Evolutionary conservation across 2,888 invertebrate genomes (phyloP).

Genomic region (Anthophora plumipes): DNA sequence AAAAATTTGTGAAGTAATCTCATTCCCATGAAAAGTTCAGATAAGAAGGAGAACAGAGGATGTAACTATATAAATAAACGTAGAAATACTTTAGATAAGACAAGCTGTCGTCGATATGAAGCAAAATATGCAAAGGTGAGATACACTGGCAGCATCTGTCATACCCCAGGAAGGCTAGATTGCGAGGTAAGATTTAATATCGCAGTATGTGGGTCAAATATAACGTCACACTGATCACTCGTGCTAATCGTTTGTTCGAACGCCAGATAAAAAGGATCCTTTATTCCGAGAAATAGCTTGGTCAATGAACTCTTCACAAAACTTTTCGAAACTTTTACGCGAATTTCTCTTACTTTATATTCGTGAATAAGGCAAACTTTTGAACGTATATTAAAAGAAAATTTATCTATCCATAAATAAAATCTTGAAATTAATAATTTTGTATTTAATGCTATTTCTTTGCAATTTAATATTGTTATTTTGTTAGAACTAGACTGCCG

Average conservation of each 20-base stretch:
- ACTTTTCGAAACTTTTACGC: neutral
- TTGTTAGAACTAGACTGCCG: no score
- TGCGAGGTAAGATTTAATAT: constrained; percentile 51
- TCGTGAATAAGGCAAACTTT: neutral
- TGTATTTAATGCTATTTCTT: no score
- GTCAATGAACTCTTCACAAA: constrained; percentile 29
- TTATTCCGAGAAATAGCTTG: constrained; percentile 32
- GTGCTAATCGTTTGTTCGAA: constrained; percentile 33
- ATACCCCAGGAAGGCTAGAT: constrained; percentile 36
- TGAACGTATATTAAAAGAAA: neutral
- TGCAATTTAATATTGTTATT: no score
- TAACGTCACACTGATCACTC: constrained; percentile 12
- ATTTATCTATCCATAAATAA: no score
- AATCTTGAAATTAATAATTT: no score
- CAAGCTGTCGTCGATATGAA: constrained; percentile 19
- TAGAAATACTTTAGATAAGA: constrained; percentile 32
- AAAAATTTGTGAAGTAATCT: constrained; percentile 23
- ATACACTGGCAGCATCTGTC: constrained; percentile 39
- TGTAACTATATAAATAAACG: constrained; percentile 26
- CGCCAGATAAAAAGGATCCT: constrained; percentile 29
- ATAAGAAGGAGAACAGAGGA: neutral
- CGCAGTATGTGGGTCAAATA: constrained; percentile 49
- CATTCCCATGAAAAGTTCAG: neutral
- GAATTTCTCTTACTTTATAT: neutral
- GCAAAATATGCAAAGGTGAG: constrained; percentile 39